Percentiles rank a stretch among this genome's conserved stretches.
Conservation (phyloP, 2,888 invertebrate genomes). For the Trichogramma dendrolimi region DNA sequence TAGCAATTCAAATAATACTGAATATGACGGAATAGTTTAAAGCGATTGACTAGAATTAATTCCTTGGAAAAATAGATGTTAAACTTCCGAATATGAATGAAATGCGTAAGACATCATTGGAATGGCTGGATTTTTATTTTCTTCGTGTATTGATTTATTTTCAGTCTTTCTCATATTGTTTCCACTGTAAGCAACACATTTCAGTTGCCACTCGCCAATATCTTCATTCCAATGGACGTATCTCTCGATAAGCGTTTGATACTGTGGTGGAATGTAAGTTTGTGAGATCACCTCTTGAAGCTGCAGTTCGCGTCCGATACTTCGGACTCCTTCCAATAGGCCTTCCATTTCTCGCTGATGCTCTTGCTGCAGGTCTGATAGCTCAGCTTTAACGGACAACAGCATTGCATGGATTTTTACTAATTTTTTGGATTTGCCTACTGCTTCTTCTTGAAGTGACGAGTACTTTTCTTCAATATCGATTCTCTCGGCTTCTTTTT, state of each 20-base stretch:
- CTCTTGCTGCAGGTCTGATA: constrained; percentile 84
- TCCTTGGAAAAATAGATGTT: too few species aligned
- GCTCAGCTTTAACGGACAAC: constrained; percentile 79
- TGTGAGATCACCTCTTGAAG: constrained; percentile 87
- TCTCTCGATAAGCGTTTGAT: constrained; percentile 84
- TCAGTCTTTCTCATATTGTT: constrained; percentile 89
- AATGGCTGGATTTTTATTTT: neutral
- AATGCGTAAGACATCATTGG: too few species aligned
- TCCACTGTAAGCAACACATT: constrained; percentile 97
- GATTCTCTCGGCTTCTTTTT: constrained; percentile 88
- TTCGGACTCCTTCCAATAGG: constrained; percentile 85
- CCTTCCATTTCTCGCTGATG: constrained; percentile 97
- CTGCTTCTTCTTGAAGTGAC: constrained; percentile 89
- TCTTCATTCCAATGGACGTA: constrained; percentile 98
- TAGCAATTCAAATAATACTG: too few species aligned
- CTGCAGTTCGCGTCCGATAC: constrained; percentile 84
- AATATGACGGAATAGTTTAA: too few species aligned
- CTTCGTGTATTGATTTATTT: constrained; percentile 3
- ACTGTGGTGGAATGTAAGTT: constrained; percentile 89
- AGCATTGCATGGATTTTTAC: constrained; percentile 83
- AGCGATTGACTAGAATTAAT: too few species aligned
- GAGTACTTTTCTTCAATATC: constrained; percentile 95
- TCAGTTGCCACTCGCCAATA: constrained; percentile 96
- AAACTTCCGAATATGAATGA: too few species aligned
- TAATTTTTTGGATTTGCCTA: constrained; percentile 87